Percentiles rank a stretch among this genome's conserved stretches.
Evolutionary conservation across 2,888 invertebrate species (phyloP).

Genomic region (Parnassius apollo): DNA sequence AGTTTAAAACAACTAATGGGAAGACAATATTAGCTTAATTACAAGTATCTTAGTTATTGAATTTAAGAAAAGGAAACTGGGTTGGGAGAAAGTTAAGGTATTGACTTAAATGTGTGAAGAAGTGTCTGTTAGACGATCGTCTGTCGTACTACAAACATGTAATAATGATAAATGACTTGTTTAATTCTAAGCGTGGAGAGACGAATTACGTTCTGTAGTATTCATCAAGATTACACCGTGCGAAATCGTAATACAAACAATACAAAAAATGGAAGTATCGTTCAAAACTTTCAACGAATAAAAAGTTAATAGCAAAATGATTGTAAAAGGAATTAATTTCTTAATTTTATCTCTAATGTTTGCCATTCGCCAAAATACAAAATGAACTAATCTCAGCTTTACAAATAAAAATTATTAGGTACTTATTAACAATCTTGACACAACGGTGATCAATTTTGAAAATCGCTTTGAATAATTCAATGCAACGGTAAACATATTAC

Average conservation of each 20-base stretch:
- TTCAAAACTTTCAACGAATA: constrained; percentile 44
- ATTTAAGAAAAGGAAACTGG: constrained; percentile 14
- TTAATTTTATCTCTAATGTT: constrained; percentile 3
- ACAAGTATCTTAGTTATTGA: neutral
- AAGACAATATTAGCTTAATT: too few relatives aligned
- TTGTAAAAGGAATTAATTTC: constrained; percentile 13
- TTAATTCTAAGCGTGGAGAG: constrained; percentile 48
- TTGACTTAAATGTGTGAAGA: constrained; percentile 18
- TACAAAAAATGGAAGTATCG: constrained; percentile 37
- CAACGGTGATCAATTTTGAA: constrained; percentile 5
- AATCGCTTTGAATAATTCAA: constrained; percentile 14
- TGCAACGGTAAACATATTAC: constrained; percentile 24
- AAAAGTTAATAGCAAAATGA: constrained; percentile 30
- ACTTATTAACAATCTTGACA: constrained; percentile 13
- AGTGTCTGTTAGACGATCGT: constrained; percentile 3
- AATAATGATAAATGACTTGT: constrained; percentile 49
- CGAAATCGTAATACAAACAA: constrained; percentile 49
- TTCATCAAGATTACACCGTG: constrained; percentile 46
- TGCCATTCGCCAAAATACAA: neutral
- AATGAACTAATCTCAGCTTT: too few relatives aligned
- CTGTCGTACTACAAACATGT: constrained; percentile 21
- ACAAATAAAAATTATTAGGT: too few relatives aligned
- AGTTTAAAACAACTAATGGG: too few relatives aligned
- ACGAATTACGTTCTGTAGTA: constrained; percentile 38
- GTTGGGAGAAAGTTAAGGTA: constrained; percentile 23